phyloP scores from a whole-genome alignment of 2,113 vertebrate species.

The Furnarius figulus region DNA sequence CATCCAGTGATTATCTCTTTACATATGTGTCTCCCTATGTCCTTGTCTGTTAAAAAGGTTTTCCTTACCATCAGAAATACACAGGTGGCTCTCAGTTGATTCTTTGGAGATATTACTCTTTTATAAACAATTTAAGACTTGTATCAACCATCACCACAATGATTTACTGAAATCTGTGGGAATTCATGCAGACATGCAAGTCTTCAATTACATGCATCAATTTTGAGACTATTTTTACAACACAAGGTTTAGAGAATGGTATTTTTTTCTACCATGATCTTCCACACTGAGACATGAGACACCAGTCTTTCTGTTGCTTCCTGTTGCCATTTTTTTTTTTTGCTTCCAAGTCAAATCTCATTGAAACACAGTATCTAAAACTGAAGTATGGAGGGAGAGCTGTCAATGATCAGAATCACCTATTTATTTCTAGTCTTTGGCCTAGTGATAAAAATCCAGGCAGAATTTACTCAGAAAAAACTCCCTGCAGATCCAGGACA shows the following conservation, averaged over 20 bases:
- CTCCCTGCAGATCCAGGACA: background rate
- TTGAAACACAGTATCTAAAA: background rate
- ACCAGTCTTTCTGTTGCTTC: background rate
- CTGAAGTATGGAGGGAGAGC: accelerated
- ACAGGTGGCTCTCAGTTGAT: background rate
- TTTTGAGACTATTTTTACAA: background rate
- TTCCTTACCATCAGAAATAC: background rate
- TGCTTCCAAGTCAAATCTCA: background rate
- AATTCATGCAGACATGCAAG: background rate
- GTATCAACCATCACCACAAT: background rate
- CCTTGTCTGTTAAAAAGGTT: background rate
- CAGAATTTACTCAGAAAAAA: background rate
- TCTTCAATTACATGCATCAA: background rate
- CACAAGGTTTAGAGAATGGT: background rate
- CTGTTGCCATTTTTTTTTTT: background rate
- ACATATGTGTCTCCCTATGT: background rate
- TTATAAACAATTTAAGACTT: background rate
- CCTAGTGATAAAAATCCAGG: background rate
- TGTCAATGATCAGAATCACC: background rate
- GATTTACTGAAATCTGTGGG: background rate
- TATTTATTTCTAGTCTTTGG: background rate
- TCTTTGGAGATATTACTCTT: background rate
- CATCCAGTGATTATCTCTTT: accelerated
- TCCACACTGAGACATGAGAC: background rate
- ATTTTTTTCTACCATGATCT: background rate